phyloP scores from a whole-genome alignment of 2,797 vertebrate genomes.

The Acanthurus tractus region DNA sequence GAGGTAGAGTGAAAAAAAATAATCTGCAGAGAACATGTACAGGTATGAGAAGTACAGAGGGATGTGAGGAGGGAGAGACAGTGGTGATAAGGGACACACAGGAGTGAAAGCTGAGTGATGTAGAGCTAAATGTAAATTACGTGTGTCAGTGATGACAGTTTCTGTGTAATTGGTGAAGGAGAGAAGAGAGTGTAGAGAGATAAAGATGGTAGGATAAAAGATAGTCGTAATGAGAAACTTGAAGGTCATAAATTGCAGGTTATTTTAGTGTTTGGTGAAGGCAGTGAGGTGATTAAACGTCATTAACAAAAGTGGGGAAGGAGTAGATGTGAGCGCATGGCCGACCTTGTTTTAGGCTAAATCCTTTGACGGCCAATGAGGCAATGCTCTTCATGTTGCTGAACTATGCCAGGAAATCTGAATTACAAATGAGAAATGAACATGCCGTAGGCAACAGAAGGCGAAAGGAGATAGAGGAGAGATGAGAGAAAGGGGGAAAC shows the following conservation, averaged over 20 bases:
- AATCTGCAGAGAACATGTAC: slow-evolving; percentile 14
- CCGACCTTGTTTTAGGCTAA: slow-evolving; percentile 80
- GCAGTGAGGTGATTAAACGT: slow-evolving; percentile 63
- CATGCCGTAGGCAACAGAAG: slow-evolving; percentile 51
- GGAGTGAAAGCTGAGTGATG: slow-evolving; percentile 14
- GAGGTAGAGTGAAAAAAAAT: slow-evolving; percentile 9
- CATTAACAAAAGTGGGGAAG: slow-evolving; percentile 64
- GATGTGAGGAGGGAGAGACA: not conserved
- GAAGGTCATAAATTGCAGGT: slow-evolving; percentile 58
- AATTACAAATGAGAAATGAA: slow-evolving; percentile 84
- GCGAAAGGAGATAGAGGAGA: slow-evolving; percentile 31
- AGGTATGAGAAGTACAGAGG: slow-evolving; percentile 13
- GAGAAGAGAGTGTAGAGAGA: slow-evolving; percentile 43
- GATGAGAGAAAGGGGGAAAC: slow-evolving; percentile 21
- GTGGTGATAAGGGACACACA: slow-evolving; percentile 17
- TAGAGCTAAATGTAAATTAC: slow-evolving; percentile 57
- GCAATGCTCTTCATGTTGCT: slow-evolving; percentile 75
- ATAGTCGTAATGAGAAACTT: slow-evolving; percentile 77
- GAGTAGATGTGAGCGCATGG: slow-evolving; percentile 73
- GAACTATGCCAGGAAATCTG: slow-evolving; percentile 77
- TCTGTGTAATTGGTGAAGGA: slow-evolving; percentile 40
- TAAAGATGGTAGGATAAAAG: slow-evolving; percentile 37
- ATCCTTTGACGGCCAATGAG: slow-evolving; percentile 76
- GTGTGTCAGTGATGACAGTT: slow-evolving; percentile 48
- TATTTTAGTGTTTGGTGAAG: slow-evolving; percentile 61